Evolutionary conservation across 2,113 vertebrate species (phyloP), one percentile per base, ranked within the genome.

Genomic region (Pseudolaguvia tuberculata): DNA sequence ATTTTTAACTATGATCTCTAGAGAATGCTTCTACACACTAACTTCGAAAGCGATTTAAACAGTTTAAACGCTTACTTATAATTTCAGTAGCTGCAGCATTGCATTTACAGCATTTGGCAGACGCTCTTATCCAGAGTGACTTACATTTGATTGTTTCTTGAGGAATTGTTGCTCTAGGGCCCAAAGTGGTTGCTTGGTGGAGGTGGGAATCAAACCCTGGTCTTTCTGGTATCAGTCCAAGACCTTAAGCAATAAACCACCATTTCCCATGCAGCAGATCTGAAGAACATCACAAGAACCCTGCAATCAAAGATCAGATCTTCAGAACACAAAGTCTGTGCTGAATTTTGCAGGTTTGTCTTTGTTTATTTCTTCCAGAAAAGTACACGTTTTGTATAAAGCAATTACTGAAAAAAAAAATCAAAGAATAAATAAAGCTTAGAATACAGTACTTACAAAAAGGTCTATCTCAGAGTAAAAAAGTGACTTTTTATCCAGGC

Each of bases 401-500:
- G n/a, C 39, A 47, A 21, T 9, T 39, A 45, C 5, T n/a, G 11
- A 21, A 63, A 14, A 42, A n/a, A 11, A n/a, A 13, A 59, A 62
- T n/a, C 3, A n/a, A 39, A n/a, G 2, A 62, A 61, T 7, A 10
- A 62, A 42, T 62, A 2, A 21, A 42, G 39, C 6, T 35, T 4
- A 35, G 6, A 58, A 58, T 10, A 39, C 15, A 45, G 61, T 23
- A 15, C 45, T 65, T 39, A 8, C 61, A 47, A 8, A 4, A 8
- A 8, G 13, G 2, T 35, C 31, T 62, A 18, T 42, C 70, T 71
- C 25, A 61, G 62, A 62, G 53, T 65, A 56, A 51, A 66, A 56
- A 17, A n/a, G 70, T 53, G 39, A 11, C 5, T 77, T 74, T 35
- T 79, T 59, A 72, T 79, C 25, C 52, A 13, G 42, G 70, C 58